Evolutionary conservation across 2,888 invertebrate species (phyloP).

Genomic region (Diloba caeruleocephala): DNA sequence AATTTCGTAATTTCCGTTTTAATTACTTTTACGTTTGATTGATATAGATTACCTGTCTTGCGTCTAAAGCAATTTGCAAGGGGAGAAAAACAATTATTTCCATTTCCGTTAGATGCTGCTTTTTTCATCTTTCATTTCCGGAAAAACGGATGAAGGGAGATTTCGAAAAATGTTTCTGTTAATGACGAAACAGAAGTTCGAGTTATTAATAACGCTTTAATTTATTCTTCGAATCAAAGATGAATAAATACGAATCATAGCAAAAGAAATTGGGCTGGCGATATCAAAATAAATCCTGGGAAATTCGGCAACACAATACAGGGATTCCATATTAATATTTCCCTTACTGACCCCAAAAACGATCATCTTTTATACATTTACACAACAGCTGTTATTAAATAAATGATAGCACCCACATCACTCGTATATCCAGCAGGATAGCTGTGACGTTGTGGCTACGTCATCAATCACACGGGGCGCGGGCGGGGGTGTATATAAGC

Average conservation of each 20-base stretch:
- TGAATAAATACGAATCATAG: constrained; percentile 9
- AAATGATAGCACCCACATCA: constrained; percentile 78
- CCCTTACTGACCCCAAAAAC: constrained; percentile 52
- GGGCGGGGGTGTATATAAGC: constrained; percentile 64
- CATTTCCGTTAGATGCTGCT: constrained; percentile 35
- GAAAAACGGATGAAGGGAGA: constrained; percentile 20
- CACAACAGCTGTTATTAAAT: constrained; percentile 63
- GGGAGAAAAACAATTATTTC: constrained; percentile 47
- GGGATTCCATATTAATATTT: constrained; percentile 40
- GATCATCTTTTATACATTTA: constrained; percentile 58
- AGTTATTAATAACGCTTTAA: constrained; percentile 18
- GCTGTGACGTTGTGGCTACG: constrained; percentile 72
- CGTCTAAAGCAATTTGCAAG: constrained; percentile 36
- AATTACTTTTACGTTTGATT: constrained; percentile 44
- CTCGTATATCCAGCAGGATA: constrained; percentile 60
- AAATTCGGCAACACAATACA: constrained; percentile 11
- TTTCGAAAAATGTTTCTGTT: constrained; percentile 24
- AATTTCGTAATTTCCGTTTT: constrained; percentile 24
- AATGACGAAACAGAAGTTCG: constrained; percentile 28
- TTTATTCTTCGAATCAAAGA: constrained; percentile 7
- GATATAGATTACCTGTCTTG: constrained; percentile 37
- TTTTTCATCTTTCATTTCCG: constrained; percentile 46
- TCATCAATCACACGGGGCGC: constrained; percentile 79
- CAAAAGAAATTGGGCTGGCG: constrained; percentile 8
- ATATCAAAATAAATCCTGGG: constrained; percentile 29